Evolutionary conservation across 1,140 invertebrate genomes (phyloP).

Genomic region (Saccostrea echinata): DNA sequence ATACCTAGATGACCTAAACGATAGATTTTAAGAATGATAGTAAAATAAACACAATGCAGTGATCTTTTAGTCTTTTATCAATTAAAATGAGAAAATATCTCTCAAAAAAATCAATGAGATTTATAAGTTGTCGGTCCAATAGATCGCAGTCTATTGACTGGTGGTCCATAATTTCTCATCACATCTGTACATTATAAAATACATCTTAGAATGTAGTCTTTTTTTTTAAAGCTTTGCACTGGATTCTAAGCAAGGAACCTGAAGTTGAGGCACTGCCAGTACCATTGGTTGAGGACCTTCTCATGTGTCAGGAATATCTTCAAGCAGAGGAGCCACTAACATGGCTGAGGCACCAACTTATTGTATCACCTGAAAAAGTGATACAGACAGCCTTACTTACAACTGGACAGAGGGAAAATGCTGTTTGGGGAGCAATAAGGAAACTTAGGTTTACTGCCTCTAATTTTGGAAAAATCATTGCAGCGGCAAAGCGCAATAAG

Average conservation of each 20-base stretch:
- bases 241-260: constrained; percentile 35
- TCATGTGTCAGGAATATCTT: constrained; percentile 22
- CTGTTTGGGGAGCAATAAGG: constrained; percentile 21
- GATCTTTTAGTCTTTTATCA: too few relatives aligned
- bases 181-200: too few relatives aligned
- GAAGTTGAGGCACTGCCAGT: neutral
- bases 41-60: too few relatives aligned
- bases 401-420: constrained; percentile 27
- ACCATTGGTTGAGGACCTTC: constrained; percentile 22
- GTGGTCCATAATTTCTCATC: too few relatives aligned
- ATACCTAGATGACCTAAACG: too few relatives aligned
- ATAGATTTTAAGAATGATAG: too few relatives aligned
- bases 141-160: too few relatives aligned
- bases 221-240: constrained; percentile 27
- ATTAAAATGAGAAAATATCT: too few relatives aligned
- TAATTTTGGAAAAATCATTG: constrained; percentile 33
- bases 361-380: constrained; percentile 22
- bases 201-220: neutral
- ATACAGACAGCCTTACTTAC: constrained; percentile 23
- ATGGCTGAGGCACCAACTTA: neutral
- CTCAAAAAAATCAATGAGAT: too few relatives aligned
- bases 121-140: too few relatives aligned
- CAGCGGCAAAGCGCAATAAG: neutral
- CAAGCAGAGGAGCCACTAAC: constrained; percentile 6
- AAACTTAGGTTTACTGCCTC: constrained; percentile 39